Evolutionary conservation across 2,797 vertebrate genomes (phyloP), one percentile per base, ranked within the genome.

Genomic region (Aotus griseimembra): DNA sequence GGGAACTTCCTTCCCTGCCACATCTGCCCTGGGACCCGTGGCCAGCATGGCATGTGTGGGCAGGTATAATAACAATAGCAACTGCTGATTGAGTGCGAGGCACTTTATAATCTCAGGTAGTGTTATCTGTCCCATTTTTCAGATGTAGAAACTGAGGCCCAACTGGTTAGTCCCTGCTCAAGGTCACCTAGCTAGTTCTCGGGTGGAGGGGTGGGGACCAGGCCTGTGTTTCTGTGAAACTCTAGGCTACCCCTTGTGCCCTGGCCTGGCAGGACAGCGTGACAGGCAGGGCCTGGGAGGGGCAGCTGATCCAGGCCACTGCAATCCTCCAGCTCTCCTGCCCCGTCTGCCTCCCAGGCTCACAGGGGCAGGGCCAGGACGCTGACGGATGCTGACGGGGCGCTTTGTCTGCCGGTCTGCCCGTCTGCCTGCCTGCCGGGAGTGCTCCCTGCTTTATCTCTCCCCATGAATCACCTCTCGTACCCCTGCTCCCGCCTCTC

Each of bases 121-220:
- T 46, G 41, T 93, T 90, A 83, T 70, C 73, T 52, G 75, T 67
- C 48, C 82, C 91, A 19, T 88, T 97, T 97, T 70, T 58, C 81
- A 92, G 93, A 83, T 73, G 58, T 48, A 86, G 94, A 93, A 92
- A 92, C 93, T 70, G 75, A 97, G 89, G 50, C 81, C 30, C 0
- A 15, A 70, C 80, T 39, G 77, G 41, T 64, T 64, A 87, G 76
- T 77, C 84, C 41, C n/a, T 64, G 50, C 57, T 79, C 64, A 81
- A 73, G 76, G 52, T 94, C 55, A 75, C 50, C 82, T 55, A 83
- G 87, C 90, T 84, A 79, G 90, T 88, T 97, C 64, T 88, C 22
- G 5, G 64, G 72, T 77, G 57, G 88, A 83, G 72, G 44, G 39
- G 39, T 79, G 46, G 76, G 30, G 52, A 64, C 55, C 72, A 52